Conservation (phyloP, 1,140 invertebrate genomes). For the Odontomachus brunneus region DNA sequence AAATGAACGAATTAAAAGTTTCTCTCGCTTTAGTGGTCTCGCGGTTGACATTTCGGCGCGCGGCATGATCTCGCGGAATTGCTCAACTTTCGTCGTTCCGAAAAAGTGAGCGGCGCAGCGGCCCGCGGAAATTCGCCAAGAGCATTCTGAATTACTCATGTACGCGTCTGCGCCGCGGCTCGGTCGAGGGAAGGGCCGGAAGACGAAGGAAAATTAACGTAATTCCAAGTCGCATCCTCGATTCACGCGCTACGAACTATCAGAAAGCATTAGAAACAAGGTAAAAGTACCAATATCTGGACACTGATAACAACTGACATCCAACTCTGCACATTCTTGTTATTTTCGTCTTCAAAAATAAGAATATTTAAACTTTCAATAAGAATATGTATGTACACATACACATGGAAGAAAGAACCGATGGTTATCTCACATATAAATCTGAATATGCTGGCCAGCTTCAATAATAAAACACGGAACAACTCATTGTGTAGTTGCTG, state of each 20-base stretch:
- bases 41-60: constrained; percentile 82
- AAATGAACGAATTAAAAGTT: constrained; percentile 85
- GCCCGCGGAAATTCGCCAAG: constrained; percentile 56
- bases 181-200: constrained; percentile 6
- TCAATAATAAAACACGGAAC: no score
- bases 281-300: no score
- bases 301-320: no score
- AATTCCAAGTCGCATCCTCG: neutral
- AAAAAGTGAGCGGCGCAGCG: constrained; percentile 47
- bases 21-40: constrained; percentile 81
- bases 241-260: neutral
- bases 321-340: no score
- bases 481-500: no score
- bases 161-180: neutral
- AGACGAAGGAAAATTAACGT: neutral
- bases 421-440: no score
- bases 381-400: no score
- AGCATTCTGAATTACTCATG: constrained; percentile 72
- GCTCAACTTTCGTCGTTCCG: constrained; percentile 79
- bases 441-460: no score
- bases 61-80: constrained; percentile 75
- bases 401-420: no score
- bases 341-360: no score
- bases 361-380: no score
- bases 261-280: no score